Conservation (phyloP, 2,113 vertebrate genomes). For the Pelvicachromis taeniatus region DNA sequence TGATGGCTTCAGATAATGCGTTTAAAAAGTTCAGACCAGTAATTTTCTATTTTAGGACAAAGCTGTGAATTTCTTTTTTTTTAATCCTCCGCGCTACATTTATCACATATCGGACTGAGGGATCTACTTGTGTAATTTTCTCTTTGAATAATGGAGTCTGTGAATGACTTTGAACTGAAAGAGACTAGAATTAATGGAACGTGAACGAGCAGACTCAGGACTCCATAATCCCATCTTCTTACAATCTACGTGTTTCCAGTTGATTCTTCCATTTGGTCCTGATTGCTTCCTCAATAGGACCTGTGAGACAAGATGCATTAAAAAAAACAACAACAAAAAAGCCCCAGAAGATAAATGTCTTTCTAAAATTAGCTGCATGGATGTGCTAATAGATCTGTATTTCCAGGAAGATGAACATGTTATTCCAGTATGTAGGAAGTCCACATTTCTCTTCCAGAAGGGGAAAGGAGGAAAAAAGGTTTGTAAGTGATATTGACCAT, state of each 20-base stretch:
- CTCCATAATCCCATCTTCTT: background rate
- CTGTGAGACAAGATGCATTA: background rate
- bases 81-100: constrained; percentile 45
- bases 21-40: constrained; percentile 10
- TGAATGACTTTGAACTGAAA: constrained; percentile 54
- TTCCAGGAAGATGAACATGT: background rate
- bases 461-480: background rate
- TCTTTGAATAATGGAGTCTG: constrained; percentile 53
- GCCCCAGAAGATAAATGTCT: accelerated
- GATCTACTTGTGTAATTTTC: constrained; percentile 37
- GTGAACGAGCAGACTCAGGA: constrained; percentile 5
- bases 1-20: background rate
- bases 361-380: background rate
- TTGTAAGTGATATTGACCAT: background rate
- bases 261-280: background rate
- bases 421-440: background rate
- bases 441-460: background rate
- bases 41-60: constrained; percentile 36
- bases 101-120: constrained; percentile 1
- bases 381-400: background rate
- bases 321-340: background rate
- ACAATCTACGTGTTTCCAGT: background rate
- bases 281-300: background rate
- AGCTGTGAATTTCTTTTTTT: constrained; percentile 3
- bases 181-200: constrained; percentile 51